Base-by-base conservation (phyloP, 2,113 vertebrate species). In the Eidolon helvum region DNA sequence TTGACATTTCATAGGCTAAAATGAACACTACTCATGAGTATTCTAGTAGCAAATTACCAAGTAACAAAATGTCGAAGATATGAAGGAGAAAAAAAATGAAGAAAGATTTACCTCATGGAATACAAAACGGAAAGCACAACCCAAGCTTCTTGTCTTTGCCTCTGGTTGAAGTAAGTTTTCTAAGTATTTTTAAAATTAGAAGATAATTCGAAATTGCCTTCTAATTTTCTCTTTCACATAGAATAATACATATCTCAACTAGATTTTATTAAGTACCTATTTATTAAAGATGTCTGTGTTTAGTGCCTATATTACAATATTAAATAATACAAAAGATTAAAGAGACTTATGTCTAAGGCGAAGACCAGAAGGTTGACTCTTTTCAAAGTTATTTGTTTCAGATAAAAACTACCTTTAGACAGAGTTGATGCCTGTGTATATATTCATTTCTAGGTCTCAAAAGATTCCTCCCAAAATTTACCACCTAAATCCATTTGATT, bases 401-500 rank as follows among this genome's bases (percentile, higher is more conserved):
- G 50, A 74, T 69, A 74, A 86, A 89, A 92, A 65, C 26, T 86
- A 69, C 40, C 66, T 82, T 95, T 80, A 38, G 28, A 43, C 2
- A 57, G 7, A 53, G 24, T 91, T 95, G 66, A 66, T 77, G 26
- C 22, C 53, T 61, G 11, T 82, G 4, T 48, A 53, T 65, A 75
- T 43, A 77, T 77, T 84, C 53, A 79, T 68, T 87, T 96, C 35
- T 22, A 57, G 10, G 26, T 89, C 78, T 96, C 50, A 83, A 85
- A 94, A 90, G 40, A 90, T 43, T 78, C 28, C 22, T 33, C 59
- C n/a, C 57, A 38, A 93, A 68, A 80, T 83, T 85, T 92, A 69
- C 50, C 61, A 93, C 40, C 87, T 94, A 79, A 65, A 92, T 94
- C n/a, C 57, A 95, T 85, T 88, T 89, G 82, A 95, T 91, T 91